phyloP scores from a whole-genome alignment of 1,140 invertebrate species.

The Kradibia gibbosae region DNA sequence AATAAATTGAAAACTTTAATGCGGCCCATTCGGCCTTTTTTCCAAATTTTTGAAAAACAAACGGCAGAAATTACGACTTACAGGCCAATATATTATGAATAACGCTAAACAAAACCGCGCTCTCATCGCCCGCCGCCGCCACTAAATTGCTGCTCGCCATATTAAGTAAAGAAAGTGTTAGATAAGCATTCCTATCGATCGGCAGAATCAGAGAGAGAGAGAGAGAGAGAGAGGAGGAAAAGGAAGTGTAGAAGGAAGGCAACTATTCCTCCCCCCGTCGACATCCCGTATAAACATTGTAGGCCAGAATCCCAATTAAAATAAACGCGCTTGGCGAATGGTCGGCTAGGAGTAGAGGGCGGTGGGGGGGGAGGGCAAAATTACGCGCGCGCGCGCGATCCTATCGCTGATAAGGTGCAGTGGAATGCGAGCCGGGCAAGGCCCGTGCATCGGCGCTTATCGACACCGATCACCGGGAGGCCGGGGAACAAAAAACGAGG shows the following conservation, averaged over 20 bases:
- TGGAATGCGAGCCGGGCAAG: neutral
- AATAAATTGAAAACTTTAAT: constrained; percentile 41
- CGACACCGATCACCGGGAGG: constrained; percentile 13
- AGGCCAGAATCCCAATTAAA: constrained; percentile 42
- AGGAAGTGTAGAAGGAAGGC: neutral
- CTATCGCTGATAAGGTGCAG: constrained; percentile 8
- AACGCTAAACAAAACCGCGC: constrained; percentile 3
- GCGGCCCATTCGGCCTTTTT: neutral
- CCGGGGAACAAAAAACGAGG: neutral
- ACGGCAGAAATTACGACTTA: constrained; percentile 42
- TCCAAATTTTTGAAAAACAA: constrained; percentile 10
- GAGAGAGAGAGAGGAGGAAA: neutral
- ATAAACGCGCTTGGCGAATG: constrained; percentile 2
- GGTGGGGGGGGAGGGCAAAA: constrained; percentile 33
- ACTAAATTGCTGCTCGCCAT: constrained; percentile 27
- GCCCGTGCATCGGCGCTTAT: constrained; percentile 5
- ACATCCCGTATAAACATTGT: constrained; percentile 11
- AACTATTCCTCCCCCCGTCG: neutral
- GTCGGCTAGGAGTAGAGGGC: neutral
- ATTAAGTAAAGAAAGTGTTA: constrained; percentile 41
- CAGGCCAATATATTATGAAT: constrained; percentile 40
- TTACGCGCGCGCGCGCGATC: constrained; percentile 46
- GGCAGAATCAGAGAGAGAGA: constrained; percentile 15
- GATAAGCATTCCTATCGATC: constrained; percentile 17
- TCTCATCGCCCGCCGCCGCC: constrained; percentile 20